A percentile compares a stretch with the other conserved stretches of the same genome.
These are phyloP conservation scores for Drosophila stalkeri DNA, from an alignment of 2,888 invertebrate species.

Conservation along the genomic window DNA sequence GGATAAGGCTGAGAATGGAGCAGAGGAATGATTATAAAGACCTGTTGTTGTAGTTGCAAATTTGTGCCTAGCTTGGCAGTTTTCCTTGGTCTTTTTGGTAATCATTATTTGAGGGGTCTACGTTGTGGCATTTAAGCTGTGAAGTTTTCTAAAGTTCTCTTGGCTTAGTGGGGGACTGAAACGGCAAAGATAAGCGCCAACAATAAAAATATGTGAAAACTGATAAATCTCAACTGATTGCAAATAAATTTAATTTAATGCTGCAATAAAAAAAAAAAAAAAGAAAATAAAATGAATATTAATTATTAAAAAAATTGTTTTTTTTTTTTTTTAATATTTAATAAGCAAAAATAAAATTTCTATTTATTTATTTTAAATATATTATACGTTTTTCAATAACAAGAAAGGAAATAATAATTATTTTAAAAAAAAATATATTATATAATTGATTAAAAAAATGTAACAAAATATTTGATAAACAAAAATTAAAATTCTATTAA, in stretches of 20 bases:
- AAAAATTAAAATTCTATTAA: too few relatives aligned
- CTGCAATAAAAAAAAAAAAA: too few relatives aligned
- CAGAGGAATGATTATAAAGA: background rate
- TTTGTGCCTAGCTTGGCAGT: slow-evolving; percentile 31
- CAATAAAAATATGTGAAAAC: background rate
- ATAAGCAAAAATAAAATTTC: too few relatives aligned
- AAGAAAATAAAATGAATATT: too few relatives aligned
- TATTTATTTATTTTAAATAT: too few relatives aligned
- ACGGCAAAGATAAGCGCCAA: slow-evolving; percentile 16
- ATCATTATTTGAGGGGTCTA: slow-evolving; percentile 25
- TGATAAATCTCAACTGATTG: background rate
- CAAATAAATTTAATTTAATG: background rate
- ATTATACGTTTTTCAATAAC: too few relatives aligned
- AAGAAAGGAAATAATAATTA: too few relatives aligned
- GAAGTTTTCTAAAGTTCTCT: slow-evolving; percentile 22
- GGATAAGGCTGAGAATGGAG: background rate
- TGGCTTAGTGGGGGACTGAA: slow-evolving; percentile 30
- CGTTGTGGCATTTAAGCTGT: slow-evolving; percentile 28
- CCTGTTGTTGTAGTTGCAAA: slow-evolving; percentile 12
- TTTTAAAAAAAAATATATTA: too few relatives aligned
- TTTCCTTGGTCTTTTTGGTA: slow-evolving; percentile 10
- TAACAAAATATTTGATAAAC: too few relatives aligned
- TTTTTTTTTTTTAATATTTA: too few relatives aligned
- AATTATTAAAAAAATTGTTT: too few relatives aligned
- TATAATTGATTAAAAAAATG: too few relatives aligned